A percentile compares a stretch with the other conserved stretches of the same genome.
phyloP scores from a whole-genome alignment of 2,113 vertebrate species.

The Laterallus jamaicensis region DNA sequence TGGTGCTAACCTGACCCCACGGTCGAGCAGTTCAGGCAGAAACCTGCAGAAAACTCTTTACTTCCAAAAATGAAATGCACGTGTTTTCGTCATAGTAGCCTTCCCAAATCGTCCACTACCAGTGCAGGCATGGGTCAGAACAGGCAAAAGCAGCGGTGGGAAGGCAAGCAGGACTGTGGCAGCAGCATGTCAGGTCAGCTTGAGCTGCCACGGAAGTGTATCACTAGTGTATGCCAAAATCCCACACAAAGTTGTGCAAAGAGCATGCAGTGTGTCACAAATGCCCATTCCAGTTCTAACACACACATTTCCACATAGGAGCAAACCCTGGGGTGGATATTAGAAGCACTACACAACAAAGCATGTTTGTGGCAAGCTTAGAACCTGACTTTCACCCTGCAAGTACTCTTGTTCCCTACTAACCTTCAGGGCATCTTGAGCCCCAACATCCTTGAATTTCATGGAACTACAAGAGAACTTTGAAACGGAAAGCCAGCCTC shows the following conservation, averaged over 20 bases:
- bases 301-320: background rate
- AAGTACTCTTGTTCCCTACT: background rate
- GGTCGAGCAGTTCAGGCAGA: background rate
- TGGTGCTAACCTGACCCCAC: slow-evolving; percentile 31
- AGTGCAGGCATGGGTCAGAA: background rate
- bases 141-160: background rate
- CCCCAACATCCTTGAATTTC: background rate
- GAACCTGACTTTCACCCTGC: background rate
- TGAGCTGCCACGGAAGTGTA: background rate
- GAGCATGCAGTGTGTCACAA: rapidly evolving
- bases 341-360: slow-evolving; percentile 11
- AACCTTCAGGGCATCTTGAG: background rate
- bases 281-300: background rate
- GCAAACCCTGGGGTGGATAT: background rate
- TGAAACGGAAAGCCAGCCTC: background rate
- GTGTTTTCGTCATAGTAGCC: background rate
- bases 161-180: background rate
- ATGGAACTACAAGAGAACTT: background rate
- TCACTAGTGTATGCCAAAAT: background rate
- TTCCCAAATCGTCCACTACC: background rate
- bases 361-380: background rate
- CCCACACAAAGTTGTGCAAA: background rate
- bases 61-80: background rate
- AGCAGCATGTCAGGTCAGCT: background rate
- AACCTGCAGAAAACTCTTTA: background rate